A percentile compares a stretch with the other conserved stretches of the same genome.
phyloP scores from a whole-genome alignment of 2,113 vertebrate species.

The Lasiurus cinereus region DNA sequence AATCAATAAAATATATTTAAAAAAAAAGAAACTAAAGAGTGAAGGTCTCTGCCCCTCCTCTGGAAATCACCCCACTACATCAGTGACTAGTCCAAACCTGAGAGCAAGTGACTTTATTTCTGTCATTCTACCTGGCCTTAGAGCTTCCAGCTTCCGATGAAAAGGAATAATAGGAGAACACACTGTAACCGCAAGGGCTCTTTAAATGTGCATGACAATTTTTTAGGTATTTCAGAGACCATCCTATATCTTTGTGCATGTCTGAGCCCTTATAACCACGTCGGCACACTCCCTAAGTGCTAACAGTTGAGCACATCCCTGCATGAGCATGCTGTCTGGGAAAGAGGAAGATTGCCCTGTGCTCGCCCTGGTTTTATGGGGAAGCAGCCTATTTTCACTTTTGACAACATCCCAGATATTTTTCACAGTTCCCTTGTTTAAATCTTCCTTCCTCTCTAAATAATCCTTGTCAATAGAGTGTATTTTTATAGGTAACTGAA shows the following conservation, averaged over 20 bases:
- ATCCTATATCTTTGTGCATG: not conserved
- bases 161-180: not conserved
- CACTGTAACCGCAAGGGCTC: not conserved
- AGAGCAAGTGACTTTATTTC: not conserved
- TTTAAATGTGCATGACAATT: not conserved
- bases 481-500: constrained; percentile 78
- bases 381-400: constrained; percentile 19
- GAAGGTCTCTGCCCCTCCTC: not conserved
- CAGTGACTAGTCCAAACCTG: not conserved
- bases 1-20: too few species aligned
- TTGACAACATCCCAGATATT: constrained; percentile 53
- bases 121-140: not conserved
- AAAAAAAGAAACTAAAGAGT: not conserved
- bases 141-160: not conserved
- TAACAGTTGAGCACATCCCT: not conserved
- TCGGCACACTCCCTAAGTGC: not conserved
- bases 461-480: constrained; percentile 71
- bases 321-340: not conserved
- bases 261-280: not conserved
- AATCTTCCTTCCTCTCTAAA: constrained; percentile 71
- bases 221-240: not conserved
- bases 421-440: constrained; percentile 59
- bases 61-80: not conserved
- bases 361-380: not conserved
- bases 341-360: not conserved